Evolutionary conservation across 2,888 invertebrate species (phyloP).

Genomic region (Drosophila paramelanica): DNA sequence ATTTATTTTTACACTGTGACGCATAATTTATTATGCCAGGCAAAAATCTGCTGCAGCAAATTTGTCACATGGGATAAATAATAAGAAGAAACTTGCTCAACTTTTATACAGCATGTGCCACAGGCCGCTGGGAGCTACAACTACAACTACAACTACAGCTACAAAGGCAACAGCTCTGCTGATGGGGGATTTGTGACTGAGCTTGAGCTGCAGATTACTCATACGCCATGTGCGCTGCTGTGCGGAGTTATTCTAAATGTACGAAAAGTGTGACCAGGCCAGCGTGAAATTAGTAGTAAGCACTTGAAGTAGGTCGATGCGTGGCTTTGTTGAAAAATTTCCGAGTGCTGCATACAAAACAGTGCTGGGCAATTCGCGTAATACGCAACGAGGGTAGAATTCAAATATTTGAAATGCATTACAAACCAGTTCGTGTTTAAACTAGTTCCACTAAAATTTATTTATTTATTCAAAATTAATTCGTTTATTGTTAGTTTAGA

Average conservation of each 20-base stretch:
- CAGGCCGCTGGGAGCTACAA: conserved; percentile 12
- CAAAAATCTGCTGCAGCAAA: conserved; percentile 74
- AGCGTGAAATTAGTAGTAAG: conserved; percentile 67
- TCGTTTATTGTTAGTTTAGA: no score
- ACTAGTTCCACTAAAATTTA: no score
- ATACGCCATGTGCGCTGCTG: conserved; percentile 56
- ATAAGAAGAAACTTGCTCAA: conserved; percentile 64
- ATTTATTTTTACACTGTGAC: conserved; percentile 27
- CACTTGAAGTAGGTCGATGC: conserved; percentile 21
- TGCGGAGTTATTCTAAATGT: conserved; percentile 23
- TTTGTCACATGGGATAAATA: conserved; percentile 83
- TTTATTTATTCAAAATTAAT: no score
- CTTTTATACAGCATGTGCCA: conserved; percentile 52
- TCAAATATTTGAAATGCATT: neutral
- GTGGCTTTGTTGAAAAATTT: neutral
- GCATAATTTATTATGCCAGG: conserved; percentile 68
- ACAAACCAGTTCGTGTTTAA: no score
- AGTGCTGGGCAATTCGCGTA: neutral
- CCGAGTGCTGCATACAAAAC: conserved; percentile 19
- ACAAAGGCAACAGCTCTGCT: conserved; percentile 14
- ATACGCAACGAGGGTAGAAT: neutral
- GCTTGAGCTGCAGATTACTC: conserved; percentile 59
- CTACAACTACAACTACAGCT: neutral
- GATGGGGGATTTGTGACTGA: conserved; percentile 54
- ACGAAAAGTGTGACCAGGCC: conserved; percentile 50